Evolutionary conservation across 2,113 vertebrate species (phyloP).

Genomic region (Neomonachus schauinslandi): DNA sequence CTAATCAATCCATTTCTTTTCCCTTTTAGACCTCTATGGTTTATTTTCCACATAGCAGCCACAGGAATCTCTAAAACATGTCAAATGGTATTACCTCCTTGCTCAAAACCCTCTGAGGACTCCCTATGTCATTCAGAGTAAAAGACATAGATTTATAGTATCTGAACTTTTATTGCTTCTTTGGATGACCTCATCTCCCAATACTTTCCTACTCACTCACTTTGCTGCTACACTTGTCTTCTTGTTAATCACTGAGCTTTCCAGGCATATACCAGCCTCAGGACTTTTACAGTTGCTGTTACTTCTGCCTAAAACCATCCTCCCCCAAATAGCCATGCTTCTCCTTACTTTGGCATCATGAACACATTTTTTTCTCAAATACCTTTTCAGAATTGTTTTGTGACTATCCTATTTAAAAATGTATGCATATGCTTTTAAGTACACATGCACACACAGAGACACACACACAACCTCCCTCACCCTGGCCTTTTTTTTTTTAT

Average conservation of each 20-base stretch:
- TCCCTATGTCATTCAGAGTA: neutral
- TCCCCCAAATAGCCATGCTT: neutral
- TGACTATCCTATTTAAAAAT: neutral
- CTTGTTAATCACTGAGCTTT: neutral
- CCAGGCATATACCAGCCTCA: neutral
- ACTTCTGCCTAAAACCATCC: neutral
- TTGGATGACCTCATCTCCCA: neutral
- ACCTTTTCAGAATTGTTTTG: neutral
- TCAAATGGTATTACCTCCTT: neutral
- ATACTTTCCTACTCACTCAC: neutral
- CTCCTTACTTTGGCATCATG: neutral
- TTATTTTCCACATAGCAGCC: neutral
- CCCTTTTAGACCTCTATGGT: neutral
- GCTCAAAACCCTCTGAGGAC: neutral
- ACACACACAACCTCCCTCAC: neutral
- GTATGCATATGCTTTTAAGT: too few relatives aligned
- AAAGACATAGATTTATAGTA: neutral
- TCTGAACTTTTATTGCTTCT: neutral
- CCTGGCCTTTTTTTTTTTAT: neutral
- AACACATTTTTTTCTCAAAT: neutral
- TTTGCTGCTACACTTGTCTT: neutral
- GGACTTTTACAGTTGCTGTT: neutral
- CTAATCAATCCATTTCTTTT: neutral
- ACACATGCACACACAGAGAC: rapidly evolving
- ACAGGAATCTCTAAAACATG: neutral